Evolutionary conservation across 2,888 invertebrate genomes (phyloP).

Genomic region (Torymus aiolomorphi): DNA sequence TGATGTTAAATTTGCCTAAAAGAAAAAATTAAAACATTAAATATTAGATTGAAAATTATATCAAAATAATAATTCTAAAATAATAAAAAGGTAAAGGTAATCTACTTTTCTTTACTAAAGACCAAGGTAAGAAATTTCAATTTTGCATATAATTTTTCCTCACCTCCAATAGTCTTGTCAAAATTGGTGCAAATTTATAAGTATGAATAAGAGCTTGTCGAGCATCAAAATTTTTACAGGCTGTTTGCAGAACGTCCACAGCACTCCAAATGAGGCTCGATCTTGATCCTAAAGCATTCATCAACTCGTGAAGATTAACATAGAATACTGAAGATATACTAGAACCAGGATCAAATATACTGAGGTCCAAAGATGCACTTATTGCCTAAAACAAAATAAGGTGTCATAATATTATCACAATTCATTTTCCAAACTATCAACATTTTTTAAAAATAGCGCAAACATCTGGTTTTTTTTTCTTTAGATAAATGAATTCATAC

Average conservation of each 20-base stretch:
- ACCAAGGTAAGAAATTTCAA: no score
- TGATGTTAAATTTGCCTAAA: slow-evolving; percentile 76
- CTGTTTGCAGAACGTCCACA: slow-evolving; percentile 81
- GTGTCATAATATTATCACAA: slow-evolving; percentile 1
- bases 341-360: slow-evolving; percentile 82
- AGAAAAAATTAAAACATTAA: slow-evolving; percentile 12
- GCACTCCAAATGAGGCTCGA: slow-evolving; percentile 82
- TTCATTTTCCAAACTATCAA: slow-evolving; percentile 14
- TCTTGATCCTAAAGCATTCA: slow-evolving; percentile 78
- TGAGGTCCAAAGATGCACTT: slow-evolving; percentile 80
- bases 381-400: slow-evolving; percentile 77
- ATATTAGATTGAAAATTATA: neutral
- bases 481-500: slow-evolving; percentile 62
- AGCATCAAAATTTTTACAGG: slow-evolving; percentile 80
- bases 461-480: neutral
- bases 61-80: neutral
- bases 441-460: neutral
- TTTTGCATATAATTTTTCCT: slow-evolving; percentile 50
- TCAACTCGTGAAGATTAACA: slow-evolving; percentile 81
- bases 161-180: slow-evolving; percentile 80
- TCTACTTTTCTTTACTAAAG: no score
- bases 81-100: neutral
- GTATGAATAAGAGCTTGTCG: slow-evolving; percentile 82
- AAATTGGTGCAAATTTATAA: slow-evolving; percentile 83
- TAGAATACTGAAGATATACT: slow-evolving; percentile 82